Percentiles rank a stretch among this genome's conserved stretches.
Conservation (phyloP, 2,113 vertebrate genomes). For the Cranoglanis bouderius region DNA sequence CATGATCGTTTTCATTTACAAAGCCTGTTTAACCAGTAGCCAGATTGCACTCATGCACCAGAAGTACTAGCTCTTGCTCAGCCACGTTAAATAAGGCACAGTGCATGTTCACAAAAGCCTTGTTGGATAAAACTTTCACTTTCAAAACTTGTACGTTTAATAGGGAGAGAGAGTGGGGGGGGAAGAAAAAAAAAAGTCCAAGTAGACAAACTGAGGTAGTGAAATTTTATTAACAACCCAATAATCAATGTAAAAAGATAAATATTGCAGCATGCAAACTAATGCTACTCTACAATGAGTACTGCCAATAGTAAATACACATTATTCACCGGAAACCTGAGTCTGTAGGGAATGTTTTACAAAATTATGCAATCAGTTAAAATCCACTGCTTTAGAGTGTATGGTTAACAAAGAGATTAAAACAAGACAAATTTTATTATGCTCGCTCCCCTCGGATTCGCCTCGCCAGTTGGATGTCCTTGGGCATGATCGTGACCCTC, state of each 20-base stretch:
- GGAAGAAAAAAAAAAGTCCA: neutral
- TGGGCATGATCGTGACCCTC: constrained; percentile 83
- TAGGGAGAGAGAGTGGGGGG: no score
- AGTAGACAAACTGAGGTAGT: constrained; percentile 54
- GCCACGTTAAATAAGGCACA: neutral
- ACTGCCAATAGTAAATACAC: constrained; percentile 50
- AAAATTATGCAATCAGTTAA: constrained; percentile 55
- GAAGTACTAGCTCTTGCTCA: neutral
- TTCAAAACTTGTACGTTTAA: no score
- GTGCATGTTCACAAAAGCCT: no score
- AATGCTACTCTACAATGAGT: constrained; percentile 49
- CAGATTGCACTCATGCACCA: neutral
- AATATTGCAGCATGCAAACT: constrained; percentile 53
- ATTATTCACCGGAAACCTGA: constrained; percentile 50
- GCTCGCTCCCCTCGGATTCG: constrained; percentile 82
- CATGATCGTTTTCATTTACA: neutral
- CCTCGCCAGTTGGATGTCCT: constrained; percentile 83
- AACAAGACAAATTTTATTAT: constrained; percentile 61
- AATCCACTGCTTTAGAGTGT: constrained; percentile 51
- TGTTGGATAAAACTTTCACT: no score
- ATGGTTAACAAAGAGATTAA: constrained; percentile 34
- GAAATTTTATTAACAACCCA: constrained; percentile 65
- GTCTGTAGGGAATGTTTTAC: constrained; percentile 56
- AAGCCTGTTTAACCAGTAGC: neutral
- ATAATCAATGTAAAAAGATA: constrained; percentile 55